Evolutionary conservation across 2,888 invertebrate species (phyloP).

Genomic region (Pyrochroa serraticornis): DNA sequence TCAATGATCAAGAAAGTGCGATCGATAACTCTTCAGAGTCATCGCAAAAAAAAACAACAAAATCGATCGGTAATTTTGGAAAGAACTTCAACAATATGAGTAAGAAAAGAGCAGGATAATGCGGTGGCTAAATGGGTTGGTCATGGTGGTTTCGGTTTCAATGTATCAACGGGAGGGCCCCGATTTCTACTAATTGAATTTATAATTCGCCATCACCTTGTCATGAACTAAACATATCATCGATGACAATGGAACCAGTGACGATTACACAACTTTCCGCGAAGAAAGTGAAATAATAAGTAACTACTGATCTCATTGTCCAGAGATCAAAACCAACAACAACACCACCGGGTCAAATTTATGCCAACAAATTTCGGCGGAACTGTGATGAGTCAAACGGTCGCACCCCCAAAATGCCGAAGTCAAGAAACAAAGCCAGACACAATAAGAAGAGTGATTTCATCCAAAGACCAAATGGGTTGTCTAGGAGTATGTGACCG

Average conservation of each 20-base stretch:
- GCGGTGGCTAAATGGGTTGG: no score
- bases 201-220: no score
- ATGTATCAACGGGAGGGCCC: no score
- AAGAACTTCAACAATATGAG: background rate
- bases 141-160: no score
- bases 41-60: background rate
- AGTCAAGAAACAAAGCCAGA: conserved; percentile 12
- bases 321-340: no score
- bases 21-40: conserved; percentile 11
- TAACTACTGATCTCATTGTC: conserved; percentile 17
- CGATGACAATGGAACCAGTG: no score
- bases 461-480: background rate
- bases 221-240: no score
- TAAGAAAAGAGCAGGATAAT: background rate
- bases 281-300: no score
- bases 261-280: no score
- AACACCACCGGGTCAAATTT: background rate
- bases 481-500: background rate
- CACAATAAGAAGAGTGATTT: conserved; percentile 12
- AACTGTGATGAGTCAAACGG: conserved; percentile 21
- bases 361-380: conserved; percentile 9
- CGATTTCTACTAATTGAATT: no score
- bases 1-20: conserved; percentile 32
- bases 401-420: conserved; percentile 15
- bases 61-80: background rate